A percentile compares a stretch with the other conserved stretches of the same genome.
Conservation (phyloP, 2,113 vertebrate species). For the Aspidoscelis tigris region DNA sequence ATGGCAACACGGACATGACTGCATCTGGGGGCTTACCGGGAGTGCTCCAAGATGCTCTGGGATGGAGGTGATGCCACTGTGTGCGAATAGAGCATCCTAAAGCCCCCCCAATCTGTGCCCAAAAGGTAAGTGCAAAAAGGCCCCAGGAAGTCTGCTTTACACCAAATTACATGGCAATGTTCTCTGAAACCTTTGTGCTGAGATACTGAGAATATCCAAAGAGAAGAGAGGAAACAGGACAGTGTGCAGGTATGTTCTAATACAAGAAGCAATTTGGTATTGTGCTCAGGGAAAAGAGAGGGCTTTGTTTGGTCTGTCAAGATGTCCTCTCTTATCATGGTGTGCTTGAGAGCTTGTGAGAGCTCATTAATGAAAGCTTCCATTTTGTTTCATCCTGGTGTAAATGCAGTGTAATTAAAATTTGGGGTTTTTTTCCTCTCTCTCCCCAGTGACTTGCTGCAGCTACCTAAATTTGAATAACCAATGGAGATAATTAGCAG, state of each 20-base stretch:
- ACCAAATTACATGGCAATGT: constrained; percentile 5
- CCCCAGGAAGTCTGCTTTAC: neutral
- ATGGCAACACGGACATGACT: too few species aligned
- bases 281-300: neutral
- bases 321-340: constrained; percentile 7
- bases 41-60: too few species aligned
- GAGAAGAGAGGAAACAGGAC: neutral
- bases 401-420: constrained; percentile 62
- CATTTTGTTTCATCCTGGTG: constrained; percentile 22
- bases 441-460: constrained; percentile 48
- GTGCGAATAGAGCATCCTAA: too few species aligned
- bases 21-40: too few species aligned
- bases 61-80: too few species aligned
- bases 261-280: constrained; percentile 21
- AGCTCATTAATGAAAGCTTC: constrained; percentile 40
- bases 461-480: constrained; percentile 57
- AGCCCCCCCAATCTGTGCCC: too few species aligned
- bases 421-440: constrained; percentile 33
- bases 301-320: constrained; percentile 14
- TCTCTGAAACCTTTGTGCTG: neutral
- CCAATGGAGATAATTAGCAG: constrained; percentile 75
- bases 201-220: neutral
- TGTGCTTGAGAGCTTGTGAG: neutral
- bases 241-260: constrained; percentile 11
- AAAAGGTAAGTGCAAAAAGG: too few species aligned